These are phyloP conservation scores for Mixornis gularis DNA, from an alignment of 2,113 vertebrate genomes.

Conservation along the genomic window DNA sequence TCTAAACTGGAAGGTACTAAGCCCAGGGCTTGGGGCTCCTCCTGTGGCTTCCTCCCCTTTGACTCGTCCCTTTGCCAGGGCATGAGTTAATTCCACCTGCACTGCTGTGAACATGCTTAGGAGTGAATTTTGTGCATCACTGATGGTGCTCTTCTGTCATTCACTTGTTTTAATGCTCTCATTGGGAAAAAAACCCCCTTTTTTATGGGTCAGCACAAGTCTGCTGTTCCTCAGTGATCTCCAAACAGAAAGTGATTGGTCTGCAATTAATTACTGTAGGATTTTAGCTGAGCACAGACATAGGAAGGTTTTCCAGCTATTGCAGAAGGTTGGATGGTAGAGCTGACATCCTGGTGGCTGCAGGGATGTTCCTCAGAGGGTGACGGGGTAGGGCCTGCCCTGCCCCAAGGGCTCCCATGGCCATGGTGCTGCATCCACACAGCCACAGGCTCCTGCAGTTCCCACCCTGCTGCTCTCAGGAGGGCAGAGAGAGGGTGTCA, in stretches of 20 bases:
- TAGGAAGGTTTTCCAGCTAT: not conserved
- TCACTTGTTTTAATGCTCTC: not conserved
- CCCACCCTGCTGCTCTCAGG: not conserved
- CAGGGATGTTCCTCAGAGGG: not conserved
- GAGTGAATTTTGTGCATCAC: not conserved
- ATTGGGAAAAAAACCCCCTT: not conserved
- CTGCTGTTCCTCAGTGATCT: not conserved
- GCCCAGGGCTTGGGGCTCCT: not conserved
- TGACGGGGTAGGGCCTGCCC: not conserved
- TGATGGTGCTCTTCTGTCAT: not conserved
- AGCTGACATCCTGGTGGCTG: not conserved
- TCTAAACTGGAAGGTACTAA: not conserved
- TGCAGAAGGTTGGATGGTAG: not conserved
- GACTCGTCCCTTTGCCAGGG: not conserved
- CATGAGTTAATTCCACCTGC: not conserved
- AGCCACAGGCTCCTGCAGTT: rapidly evolving
- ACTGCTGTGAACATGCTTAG: not conserved
- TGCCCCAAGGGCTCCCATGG: not conserved
- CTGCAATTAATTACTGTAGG: not conserved
- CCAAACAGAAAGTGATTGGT: not conserved
- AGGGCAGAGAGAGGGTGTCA: not conserved
- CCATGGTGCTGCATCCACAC: rapidly evolving
- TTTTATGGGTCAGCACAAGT: not conserved
- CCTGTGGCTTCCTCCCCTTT: not conserved
- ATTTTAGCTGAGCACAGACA: not conserved